phyloP scores from a whole-genome alignment of 2,797 vertebrate species.

The Eutrigla gurnardus region DNA sequence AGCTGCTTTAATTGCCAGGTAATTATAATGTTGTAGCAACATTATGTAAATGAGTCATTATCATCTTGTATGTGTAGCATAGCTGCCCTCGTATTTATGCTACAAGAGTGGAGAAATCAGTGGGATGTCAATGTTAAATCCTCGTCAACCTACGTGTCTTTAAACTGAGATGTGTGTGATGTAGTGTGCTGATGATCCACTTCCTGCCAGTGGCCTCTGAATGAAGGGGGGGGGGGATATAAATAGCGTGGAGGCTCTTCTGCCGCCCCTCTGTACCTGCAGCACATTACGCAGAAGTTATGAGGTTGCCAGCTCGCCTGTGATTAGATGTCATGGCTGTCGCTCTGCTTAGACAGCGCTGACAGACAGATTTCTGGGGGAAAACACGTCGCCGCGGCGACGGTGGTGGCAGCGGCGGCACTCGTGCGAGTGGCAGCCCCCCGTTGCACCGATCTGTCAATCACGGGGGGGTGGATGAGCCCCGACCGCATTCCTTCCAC shows the following conservation, averaged over 20 bases:
- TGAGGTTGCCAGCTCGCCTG: slow-evolving; percentile 83
- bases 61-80: slow-evolving; percentile 65
- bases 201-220: slow-evolving; percentile 77
- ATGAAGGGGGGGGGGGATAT: slow-evolving; percentile 58
- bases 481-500: slow-evolving; percentile 57
- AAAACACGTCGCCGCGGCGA: slow-evolving; percentile 52
- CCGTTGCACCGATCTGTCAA: slow-evolving; percentile 87
- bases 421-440: slow-evolving; percentile 80
- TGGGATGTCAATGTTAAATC: slow-evolving; percentile 67
- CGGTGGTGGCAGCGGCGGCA: slow-evolving; percentile 69
- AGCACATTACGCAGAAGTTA: slow-evolving; percentile 84
- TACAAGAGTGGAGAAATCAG: slow-evolving; percentile 60
- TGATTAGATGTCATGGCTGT: slow-evolving; percentile 92
- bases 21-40: slow-evolving; percentile 79
- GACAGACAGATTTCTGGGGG: slow-evolving; percentile 90
- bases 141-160: slow-evolving; percentile 67
- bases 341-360: slow-evolving; percentile 88
- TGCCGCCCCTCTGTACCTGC: slow-evolving; percentile 66
- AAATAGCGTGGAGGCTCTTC: slow-evolving; percentile 69
- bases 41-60: slow-evolving; percentile 81
- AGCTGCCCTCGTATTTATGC: slow-evolving; percentile 71
- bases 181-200: slow-evolving; percentile 74
- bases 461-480: slow-evolving; percentile 69
- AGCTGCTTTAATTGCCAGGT: slow-evolving; percentile 82
- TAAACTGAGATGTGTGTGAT: slow-evolving; percentile 65